These are phyloP conservation scores for Drosophila bocki DNA, from an alignment of 1,140 invertebrate species.

Conservation along the genomic window DNA sequence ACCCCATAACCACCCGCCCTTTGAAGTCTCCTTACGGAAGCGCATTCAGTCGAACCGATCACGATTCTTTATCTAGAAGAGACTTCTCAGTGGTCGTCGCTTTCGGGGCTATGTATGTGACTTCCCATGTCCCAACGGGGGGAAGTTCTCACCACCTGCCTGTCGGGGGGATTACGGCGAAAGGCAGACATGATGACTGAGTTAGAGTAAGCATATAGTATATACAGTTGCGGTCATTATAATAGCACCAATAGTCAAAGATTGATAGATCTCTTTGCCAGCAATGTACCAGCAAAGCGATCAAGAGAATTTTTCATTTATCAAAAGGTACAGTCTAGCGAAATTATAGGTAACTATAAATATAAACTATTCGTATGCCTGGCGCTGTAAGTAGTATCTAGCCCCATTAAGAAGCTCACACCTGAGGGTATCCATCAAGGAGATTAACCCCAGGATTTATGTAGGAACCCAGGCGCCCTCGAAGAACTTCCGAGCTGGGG, in stretches of 20 bases:
- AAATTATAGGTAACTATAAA: background rate
- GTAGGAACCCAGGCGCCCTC: conserved; percentile 7
- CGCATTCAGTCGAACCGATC: conserved; percentile 40
- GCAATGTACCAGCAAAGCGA: background rate
- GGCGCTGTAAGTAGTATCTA: background rate
- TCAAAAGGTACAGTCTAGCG: background rate
- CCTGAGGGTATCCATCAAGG: conserved; percentile 43
- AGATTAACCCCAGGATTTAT: conserved; percentile 22
- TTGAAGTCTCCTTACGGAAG: conserved; percentile 47
- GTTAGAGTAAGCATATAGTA: background rate
- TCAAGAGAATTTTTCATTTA: background rate
- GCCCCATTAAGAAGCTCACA: background rate
- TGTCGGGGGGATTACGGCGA: conserved; percentile 13
- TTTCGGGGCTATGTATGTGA: background rate
- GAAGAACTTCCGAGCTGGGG: conserved; percentile 23
- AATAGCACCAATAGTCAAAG: too few species aligned
- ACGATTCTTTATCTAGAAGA: conserved; percentile 30
- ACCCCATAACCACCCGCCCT: conserved; percentile 13
- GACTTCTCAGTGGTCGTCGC: conserved; percentile 5
- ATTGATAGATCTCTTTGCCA: background rate
- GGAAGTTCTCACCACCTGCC: conserved; percentile 12
- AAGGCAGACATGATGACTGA: conserved; percentile 1
- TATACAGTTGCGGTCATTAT: background rate
- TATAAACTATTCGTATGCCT: background rate
- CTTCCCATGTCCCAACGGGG: background rate